Base-by-base conservation (phyloP, 2,888 invertebrate species). In the Eucera pruinosa region DNA sequence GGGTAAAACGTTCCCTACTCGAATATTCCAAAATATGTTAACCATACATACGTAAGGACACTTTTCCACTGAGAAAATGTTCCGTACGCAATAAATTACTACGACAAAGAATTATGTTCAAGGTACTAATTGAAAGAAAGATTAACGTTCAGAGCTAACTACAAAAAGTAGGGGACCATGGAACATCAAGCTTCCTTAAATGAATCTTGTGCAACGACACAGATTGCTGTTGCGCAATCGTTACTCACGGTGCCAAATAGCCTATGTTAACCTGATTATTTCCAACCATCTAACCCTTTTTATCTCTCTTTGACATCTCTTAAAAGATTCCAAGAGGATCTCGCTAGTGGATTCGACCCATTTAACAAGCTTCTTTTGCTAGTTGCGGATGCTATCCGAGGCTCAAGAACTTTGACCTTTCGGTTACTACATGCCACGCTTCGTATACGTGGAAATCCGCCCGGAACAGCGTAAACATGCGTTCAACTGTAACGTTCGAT, bases 321-420 rank as follows among this genome's bases (percentile, higher is more conserved):
- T 9, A 25, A 41, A n/a, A 61, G 71, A 60, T 15, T 54, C 11
- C 6, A 15, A 33, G 18, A 18, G 43, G 6, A 36, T 27, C 25
- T 7, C 15, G 13, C n/a, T 11, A 52, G 68, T 48, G 50, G 39
- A 45, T 67, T 45, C 73, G 57, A 72, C 45, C 72, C 67, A 67
- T 41, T 67, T 62, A 73, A 62, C 43, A 23, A 48, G 43, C 61
- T 66, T 45, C 60, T 66, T n/a, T n/a, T 61, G 11, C 43, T 33
- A 55, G 30, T 23, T 11, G 2, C 11, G 25, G 45, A 39, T 45
- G 45, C n/a, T 43, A 15, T 27, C 36, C 9, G 23, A 27, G 15
- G 36, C n/a, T 23, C 15, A 30, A 39, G 66, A 72, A 76, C 72
- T 47, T 18, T 52, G 20, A 41, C 65, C 67, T 76, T 76, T 45